phyloP scores from a whole-genome alignment of 2,113 vertebrate genomes.

The Rutilus rutilus region DNA sequence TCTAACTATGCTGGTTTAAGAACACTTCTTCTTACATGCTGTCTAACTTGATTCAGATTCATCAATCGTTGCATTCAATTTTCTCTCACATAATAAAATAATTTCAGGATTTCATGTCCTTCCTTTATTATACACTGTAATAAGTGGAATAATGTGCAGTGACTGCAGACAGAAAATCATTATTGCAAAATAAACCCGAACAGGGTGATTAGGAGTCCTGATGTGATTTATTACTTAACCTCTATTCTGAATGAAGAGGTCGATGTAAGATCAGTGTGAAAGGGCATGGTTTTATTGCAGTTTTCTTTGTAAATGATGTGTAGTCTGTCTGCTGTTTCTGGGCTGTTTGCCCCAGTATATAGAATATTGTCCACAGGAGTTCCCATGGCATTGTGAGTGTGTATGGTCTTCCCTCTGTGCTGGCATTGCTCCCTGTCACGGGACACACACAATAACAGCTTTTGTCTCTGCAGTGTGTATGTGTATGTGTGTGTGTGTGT shows the following conservation, averaged over 20 bases:
- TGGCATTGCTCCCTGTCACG: conserved; percentile 18
- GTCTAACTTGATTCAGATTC: not conserved
- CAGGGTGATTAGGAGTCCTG: not conserved
- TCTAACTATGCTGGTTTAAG: not conserved
- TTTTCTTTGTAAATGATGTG: conserved; percentile 11
- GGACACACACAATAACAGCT: conserved; percentile 39
- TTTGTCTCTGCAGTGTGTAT: conserved; percentile 34
- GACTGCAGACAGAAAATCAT: not conserved
- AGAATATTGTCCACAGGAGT: not conserved
- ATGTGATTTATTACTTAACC: conserved; percentile 19
- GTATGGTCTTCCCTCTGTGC: conserved; percentile 22
- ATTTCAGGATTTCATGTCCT: not conserved
- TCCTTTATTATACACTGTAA: too few relatives aligned
- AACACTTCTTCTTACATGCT: not conserved
- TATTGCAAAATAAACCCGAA: conserved; percentile 17
- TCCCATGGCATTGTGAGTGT: conserved; percentile 2
- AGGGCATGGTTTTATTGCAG: conserved; percentile 12
- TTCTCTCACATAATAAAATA: not conserved
- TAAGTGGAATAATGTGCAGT: conserved; percentile 5
- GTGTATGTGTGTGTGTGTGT: conserved; percentile 17
- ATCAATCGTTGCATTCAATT: too few relatives aligned
- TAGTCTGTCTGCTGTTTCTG: not conserved
- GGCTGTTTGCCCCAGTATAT: not conserved
- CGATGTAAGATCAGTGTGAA: conserved; percentile 8
- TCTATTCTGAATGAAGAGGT: not conserved